Evolutionary conservation across 2,888 invertebrate genomes (phyloP), one percentile per base, ranked within the genome.

Genomic region (Pachycephus smyrnensis): DNA sequence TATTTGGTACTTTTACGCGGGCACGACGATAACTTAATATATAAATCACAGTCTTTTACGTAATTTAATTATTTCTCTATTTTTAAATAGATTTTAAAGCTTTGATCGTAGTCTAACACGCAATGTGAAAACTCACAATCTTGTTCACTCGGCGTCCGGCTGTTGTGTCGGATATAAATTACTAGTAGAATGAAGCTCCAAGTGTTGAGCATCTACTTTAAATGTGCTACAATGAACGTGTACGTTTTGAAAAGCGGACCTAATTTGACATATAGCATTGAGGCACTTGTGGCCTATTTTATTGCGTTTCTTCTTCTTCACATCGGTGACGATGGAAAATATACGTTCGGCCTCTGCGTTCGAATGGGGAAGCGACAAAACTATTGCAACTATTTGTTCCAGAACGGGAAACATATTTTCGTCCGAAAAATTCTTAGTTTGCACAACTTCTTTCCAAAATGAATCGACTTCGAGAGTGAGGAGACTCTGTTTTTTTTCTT

Each of bases 291-390:
- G 31, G 30, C 55, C 40, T 30, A 77, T 31, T 11, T n/a, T n/a
- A 40, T 77, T 77, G 12, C 77, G 75, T 15, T 75, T 77, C n/a
- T 83, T 80, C 68, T 79, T 79, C 75, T 75, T 69, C 4, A 80
- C 75, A 32, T 83, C 81, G 15, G 79, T 80, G 15, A 83, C 77
- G n/a, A 81, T 74, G 12, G 82, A 83, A 80, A 82, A 82, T 76
- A 83, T 77, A 33, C 82, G 76, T 69, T 80, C 78, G 9, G 80
- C 80, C 55, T 80, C 80, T 36, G 80, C 80, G 68, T 81, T 80
- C 11, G 77, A 76, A 76, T 81, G 83, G 31, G 80, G 75, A 75
- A 77, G 71, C 11, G 77, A 77, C 31, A 77, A 30, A 40, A 69
- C 40, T 15, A 40, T 40, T 23, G 9, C 11, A 32, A 69, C 55